Base-by-base conservation (phyloP, 2,888 invertebrate species). In the Epirrhoe tristata region DNA sequence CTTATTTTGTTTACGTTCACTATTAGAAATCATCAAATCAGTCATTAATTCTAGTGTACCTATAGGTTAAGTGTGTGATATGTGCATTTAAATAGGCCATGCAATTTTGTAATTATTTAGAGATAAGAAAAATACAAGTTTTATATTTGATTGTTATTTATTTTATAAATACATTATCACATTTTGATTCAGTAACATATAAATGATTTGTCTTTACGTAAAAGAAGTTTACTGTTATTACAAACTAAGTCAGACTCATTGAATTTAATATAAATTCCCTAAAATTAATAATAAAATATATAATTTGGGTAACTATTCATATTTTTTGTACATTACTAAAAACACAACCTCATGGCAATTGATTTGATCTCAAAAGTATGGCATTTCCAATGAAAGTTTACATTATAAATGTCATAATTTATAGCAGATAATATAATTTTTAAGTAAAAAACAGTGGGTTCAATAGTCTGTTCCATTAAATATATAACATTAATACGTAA, bases 341-440 rank as follows among this genome's bases (percentile, higher is more conserved):
- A 90, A 92, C 91, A 93, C 92, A 92, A 92, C 91, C 90, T 80
- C 76, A 87, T 89, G 91, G 92, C 92, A 91, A 89, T 88, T 82
- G 77, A 74, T 75, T 79, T 81, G 76, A 83, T 81, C 77, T 81
- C 83, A 81, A 83, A 78, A 76, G 39, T 88, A 91, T 92, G 90
- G 90, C 91, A 88, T 89, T 81, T 78, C 70, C 77, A 83, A 84
- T 86, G 81, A 76, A 75, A 48, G 48, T 16, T 64, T 48, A 62
- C 34, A 36, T 58, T 58, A 52, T 46, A 39, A 58, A 58, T 51
- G 12, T 24, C 31, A 57, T 58, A 32, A 34, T n/a, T n/a, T n/a
- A 12, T 36, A 58, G 50, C 6, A 51, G 12, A 51, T n/a, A n/a
- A n/a, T n/a, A 51, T 58, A 50, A 1, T 39, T 43, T 24, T 32